Percentiles rank a stretch among this genome's conserved stretches.
Conservation (phyloP, 2,888 invertebrate species). For the Margaritifera margaritifera region DNA sequence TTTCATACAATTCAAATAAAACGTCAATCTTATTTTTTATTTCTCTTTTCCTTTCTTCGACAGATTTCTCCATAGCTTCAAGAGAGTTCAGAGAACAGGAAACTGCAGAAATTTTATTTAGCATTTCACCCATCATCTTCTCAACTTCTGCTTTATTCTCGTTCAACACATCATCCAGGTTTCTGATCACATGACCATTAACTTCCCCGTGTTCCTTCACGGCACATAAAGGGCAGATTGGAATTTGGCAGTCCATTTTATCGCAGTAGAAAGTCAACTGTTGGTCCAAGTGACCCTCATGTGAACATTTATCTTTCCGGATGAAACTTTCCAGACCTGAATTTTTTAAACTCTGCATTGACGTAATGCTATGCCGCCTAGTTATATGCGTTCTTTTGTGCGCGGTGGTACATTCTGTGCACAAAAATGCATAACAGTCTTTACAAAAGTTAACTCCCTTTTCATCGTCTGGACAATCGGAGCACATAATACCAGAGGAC, state of each 20-base stretch:
- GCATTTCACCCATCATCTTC: constrained; percentile 40
- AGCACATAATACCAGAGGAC: constrained; percentile 39
- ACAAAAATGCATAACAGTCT: constrained; percentile 49
- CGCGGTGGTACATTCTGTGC: constrained; percentile 43
- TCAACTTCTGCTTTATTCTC: constrained; percentile 43
- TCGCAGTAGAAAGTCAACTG: constrained; percentile 48
- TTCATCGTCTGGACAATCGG: constrained; percentile 47
- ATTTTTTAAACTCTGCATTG: constrained; percentile 38
- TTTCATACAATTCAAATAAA: constrained; percentile 36
- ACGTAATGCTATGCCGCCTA: constrained; percentile 38
- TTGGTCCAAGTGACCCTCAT: constrained; percentile 47
- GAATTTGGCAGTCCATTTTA: constrained; percentile 35
- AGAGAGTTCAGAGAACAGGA: constrained; percentile 37
- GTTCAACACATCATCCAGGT: constrained; percentile 42
- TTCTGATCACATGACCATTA: constrained; percentile 41
- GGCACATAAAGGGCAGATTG: constrained; percentile 49
- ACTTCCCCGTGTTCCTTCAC: constrained; percentile 43
- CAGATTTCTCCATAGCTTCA: constrained; percentile 25
- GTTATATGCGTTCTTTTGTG: constrained; percentile 49
- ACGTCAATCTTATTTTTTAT: constrained; percentile 37
- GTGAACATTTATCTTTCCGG: constrained; percentile 43
- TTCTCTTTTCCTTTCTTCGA: constrained; percentile 31
- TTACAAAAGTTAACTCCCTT: constrained; percentile 42
- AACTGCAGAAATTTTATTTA: constrained; percentile 38
- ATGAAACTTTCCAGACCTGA: constrained; percentile 42